Base-by-base conservation (phyloP, 1,140 invertebrate genomes). In the Pseudomyrmex cubaensis region DNA sequence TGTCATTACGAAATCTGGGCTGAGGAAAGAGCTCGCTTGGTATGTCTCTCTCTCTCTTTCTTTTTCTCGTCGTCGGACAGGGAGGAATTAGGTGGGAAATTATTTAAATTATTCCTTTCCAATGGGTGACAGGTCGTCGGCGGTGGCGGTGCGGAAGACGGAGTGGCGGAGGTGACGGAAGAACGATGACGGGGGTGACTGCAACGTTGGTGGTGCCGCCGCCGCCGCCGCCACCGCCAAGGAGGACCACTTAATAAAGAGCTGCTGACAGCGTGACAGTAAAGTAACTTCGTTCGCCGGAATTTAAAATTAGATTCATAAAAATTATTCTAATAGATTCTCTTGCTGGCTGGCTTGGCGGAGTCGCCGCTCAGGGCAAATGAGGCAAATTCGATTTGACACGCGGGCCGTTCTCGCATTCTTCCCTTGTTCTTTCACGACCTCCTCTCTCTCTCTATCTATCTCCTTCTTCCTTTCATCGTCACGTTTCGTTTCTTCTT, bases 241-340 rank as follows among this genome's bases (percentile, higher is more conserved):
- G 80, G 85, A 89, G 87, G 87, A 85, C 87, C 82, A 89, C 89
- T 92, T 92, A 92, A 92, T 92, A 92, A 92, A 92, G 89, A 90
- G 89, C 87, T 88, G 86, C 86, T 90, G 91, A 92, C 91, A 92
- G 91, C 87, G 91, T 92, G 91, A 92, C 91, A 91, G 91, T 90
- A 87, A 90, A 90, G 91, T 92, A 92, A 92, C 91, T 91, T 92
- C 91, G 90, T 92, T 92, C 89, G 63, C 85, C 90, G 90, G 92
- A 94, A 93, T 94, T 93, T 93, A 92, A 94, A 94, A 94, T 94
- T 93, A 92, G 92, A 94, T 94, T 94, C 91, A 93, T 94, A 94
- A 94, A 94, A 94, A 94, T 94, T 94, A 94, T 94, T 94, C 92
- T 94, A 94, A 94, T 94, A 93, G 92, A 93, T 94, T 94, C 93